Base-by-base conservation (phyloP, 2,797 vertebrate genomes). In the Enteromius fasciolatus region DNA sequence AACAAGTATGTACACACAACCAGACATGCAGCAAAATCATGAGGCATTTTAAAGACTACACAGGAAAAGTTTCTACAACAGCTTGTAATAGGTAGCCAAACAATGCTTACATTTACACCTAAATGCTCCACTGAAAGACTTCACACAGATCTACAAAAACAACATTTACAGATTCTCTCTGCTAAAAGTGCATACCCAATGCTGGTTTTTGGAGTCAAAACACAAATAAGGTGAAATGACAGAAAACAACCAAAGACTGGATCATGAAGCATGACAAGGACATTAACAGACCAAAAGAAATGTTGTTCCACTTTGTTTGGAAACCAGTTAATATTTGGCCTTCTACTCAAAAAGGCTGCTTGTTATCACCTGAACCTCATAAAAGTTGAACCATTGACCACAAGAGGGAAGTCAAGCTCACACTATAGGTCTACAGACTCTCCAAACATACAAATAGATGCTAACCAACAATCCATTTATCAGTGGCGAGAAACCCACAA, bases 391-490 rank as follows among this genome's bases (percentile, higher is more conserved):
- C 28, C n/a, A 28, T 5, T 25, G 72, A 46, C 80, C 73, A 82
- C 80, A 67, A 82, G 80, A 82, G 80, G 80, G 80, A 57, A 76
- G 80, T 76, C 63, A 18, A 82, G 73, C 36, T 82, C 63, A 68
- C 23, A 57, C 44, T 17, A 76, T 31, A 73, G 54, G 63, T 15
- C 41, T 50, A 64, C 28, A 33, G 18, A 44, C n/a, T 44, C 33
- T 52, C 15, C 61, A 14, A 15, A 74, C 23, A 41, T 44, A 31
- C 10, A 66, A 20, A 14, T 41, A 28, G 72, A 82, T 76, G 61
- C 72, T 33, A 44, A 46, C 33, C 46, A 57, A 76, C 61, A 57
- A 54, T 82, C 63, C 14, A 76, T 67, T 67, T 57, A 76, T 41
- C 61, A 68, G 70, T 54, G 41, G 28, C 39, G 9, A 36, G n/a